Conservation (phyloP, 2,888 invertebrate species). For the Margaritifera margaritifera region DNA sequence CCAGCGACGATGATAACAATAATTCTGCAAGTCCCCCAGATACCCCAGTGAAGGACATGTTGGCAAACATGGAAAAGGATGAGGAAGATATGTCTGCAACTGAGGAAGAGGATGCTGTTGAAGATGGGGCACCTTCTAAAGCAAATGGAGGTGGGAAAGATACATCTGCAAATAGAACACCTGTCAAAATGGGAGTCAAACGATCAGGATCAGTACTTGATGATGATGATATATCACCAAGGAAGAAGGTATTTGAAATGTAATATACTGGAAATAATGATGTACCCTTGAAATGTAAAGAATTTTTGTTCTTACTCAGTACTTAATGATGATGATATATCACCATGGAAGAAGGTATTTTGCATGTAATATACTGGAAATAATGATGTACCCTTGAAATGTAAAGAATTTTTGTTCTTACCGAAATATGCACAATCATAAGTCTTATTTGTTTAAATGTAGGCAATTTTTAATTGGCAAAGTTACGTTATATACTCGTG, state of each 20-base stretch:
- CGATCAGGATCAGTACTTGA: constrained; percentile 4
- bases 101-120: neutral
- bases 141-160: constrained; percentile 1
- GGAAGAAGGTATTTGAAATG: neutral
- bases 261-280: no score
- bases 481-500: no score
- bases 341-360: constrained; percentile 6
- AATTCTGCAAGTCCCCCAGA: neutral
- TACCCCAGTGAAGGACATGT: no score
- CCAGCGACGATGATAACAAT: constrained; percentile 24
- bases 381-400: no score
- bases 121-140: neutral
- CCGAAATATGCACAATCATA: no score
- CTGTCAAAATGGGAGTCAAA: constrained; percentile 14
- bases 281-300: no score
- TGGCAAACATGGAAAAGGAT: constrained; percentile 14
- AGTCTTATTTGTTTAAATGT: no score
- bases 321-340: constrained; percentile 1
- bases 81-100: constrained; percentile 1
- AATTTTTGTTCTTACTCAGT: no score
- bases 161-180: constrained; percentile 12
- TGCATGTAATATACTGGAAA: no score
- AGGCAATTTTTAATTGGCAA: no score
- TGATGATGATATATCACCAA: constrained; percentile 6
- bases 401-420: no score